Percentiles rank a stretch among this genome's conserved stretches.
Conservation (phyloP, 2,888 invertebrate genomes). For the Parnassius mnemosyne region DNA sequence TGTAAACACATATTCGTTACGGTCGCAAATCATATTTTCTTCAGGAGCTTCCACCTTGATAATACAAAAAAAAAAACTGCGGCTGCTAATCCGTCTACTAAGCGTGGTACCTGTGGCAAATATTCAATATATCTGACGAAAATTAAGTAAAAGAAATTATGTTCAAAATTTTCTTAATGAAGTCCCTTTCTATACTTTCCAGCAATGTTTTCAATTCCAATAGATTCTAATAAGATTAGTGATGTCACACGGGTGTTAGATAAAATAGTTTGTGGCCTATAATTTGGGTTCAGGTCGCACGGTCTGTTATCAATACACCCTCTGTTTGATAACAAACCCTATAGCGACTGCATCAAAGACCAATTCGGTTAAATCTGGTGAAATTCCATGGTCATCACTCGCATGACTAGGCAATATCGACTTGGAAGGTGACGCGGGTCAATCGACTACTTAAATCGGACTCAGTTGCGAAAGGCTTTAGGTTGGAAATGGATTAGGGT, state of each 20-base stretch:
- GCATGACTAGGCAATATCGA: constrained; percentile 79
- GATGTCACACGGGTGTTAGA: constrained; percentile 77
- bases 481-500: constrained; percentile 38
- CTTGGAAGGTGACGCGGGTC: constrained; percentile 56
- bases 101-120: too few relatives aligned
- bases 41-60: too few relatives aligned
- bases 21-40: too few relatives aligned
- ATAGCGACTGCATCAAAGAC: constrained; percentile 38
- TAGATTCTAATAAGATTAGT: constrained; percentile 79
- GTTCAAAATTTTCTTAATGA: neutral
- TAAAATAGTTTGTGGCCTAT: constrained; percentile 80
- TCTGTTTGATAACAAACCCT: constrained; percentile 41
- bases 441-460: constrained; percentile 13
- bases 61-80: too few relatives aligned
- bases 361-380: constrained; percentile 36
- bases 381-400: constrained; percentile 70
- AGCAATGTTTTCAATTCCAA: constrained; percentile 68
- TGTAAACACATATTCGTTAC: too few relatives aligned
- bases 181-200: constrained; percentile 32
- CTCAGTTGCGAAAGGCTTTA: constrained; percentile 30
- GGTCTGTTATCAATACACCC: constrained; percentile 36
- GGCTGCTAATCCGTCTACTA: too few relatives aligned
- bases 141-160: neutral
- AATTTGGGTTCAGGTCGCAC: constrained; percentile 68
- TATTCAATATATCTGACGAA: too few relatives aligned